Evolutionary conservation across 2,888 invertebrate genomes (phyloP).

Genomic region (Plutella xylostella): DNA sequence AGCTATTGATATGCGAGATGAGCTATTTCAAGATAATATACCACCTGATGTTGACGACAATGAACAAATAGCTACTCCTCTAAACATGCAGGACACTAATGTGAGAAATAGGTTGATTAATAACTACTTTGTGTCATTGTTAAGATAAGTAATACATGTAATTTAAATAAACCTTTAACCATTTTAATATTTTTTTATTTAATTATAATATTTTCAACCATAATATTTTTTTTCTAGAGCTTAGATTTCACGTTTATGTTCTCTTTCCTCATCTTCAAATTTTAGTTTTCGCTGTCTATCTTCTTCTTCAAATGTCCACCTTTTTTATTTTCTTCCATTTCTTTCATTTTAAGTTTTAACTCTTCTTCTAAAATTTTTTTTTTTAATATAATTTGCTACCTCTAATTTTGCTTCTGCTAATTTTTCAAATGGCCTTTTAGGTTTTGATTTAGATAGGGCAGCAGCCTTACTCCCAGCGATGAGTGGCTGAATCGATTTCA

Average conservation of each 20-base stretch:
- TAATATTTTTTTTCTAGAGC: neutral
- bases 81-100: neutral
- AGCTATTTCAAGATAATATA: neutral
- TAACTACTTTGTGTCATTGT: neutral
- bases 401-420: too few species aligned
- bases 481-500: too few species aligned
- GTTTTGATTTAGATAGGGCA: too few species aligned
- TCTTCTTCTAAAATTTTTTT: too few species aligned
- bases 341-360: too few species aligned
- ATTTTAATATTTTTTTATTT: too few species aligned
- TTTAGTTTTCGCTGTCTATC: neutral
- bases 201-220: too few species aligned
- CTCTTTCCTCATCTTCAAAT: neutral
- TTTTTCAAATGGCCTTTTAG: too few species aligned
- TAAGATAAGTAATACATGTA: too few species aligned
- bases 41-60: neutral
- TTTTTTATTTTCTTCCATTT: neutral
- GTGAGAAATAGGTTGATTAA: conserved; percentile 1
- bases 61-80: neutral
- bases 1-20: conserved; percentile 2
- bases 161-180: too few species aligned
- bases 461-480: too few species aligned
- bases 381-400: too few species aligned
- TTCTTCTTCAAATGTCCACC: neutral
- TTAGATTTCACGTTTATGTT: neutral